A percentile compares a stretch with the other conserved stretches of the same genome.
These are phyloP conservation scores for Orchesella cincta DNA, from an alignment of 1,140 invertebrate genomes.

Conservation along the genomic window DNA sequence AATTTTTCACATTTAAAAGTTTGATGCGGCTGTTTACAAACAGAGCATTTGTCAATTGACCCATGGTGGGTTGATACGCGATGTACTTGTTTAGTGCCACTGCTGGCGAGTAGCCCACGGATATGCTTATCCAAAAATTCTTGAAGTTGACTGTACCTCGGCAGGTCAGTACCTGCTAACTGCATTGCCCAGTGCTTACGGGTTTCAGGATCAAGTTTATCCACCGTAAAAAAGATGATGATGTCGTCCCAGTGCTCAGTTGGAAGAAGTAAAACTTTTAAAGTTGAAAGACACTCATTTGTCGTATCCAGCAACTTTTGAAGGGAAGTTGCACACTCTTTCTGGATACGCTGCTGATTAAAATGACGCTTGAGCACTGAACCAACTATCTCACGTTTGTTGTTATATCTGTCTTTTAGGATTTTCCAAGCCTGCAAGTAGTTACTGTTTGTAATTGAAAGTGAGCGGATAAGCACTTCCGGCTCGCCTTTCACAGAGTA, in stretches of 20 bases:
- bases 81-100: neutral
- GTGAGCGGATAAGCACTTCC: neutral
- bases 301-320: conserved; percentile 1
- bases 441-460: neutral
- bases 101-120: neutral
- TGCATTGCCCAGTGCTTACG: conserved; percentile 18
- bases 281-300: neutral
- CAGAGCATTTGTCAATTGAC: neutral
- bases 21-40: neutral
- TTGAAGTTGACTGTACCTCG: neutral
- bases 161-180: neutral
- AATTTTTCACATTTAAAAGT: conserved; percentile 4
- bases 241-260: conserved; percentile 19
- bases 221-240: neutral
- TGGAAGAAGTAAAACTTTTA: neutral
- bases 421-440: neutral
- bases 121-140: conserved; percentile 17
- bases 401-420: conserved; percentile 27
- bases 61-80: neutral
- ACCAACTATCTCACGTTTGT: conserved; percentile 51
- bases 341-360: neutral
- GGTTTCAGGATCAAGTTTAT: conserved; percentile 30
- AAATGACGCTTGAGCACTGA: conserved; percentile 48
- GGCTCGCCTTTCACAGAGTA: neutral
- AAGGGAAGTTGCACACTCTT: neutral